Percentiles rank a stretch among this genome's conserved stretches.
phyloP scores from a whole-genome alignment of 2,113 vertebrate species.

The Edolisoma coerulescens region DNA sequence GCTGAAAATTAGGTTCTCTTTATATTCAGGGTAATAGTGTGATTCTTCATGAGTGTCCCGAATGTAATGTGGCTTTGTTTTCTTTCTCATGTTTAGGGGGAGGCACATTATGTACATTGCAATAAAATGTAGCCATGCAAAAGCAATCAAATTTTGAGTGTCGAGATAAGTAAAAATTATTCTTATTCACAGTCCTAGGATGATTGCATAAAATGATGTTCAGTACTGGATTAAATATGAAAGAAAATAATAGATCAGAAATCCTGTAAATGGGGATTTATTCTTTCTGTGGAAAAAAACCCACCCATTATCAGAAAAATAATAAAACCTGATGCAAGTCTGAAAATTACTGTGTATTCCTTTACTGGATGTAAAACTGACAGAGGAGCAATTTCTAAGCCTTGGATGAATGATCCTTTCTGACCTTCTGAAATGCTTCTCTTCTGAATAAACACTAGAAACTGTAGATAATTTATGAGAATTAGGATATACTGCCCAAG shows the following conservation, averaged over 20 bases:
- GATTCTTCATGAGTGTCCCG: neutral
- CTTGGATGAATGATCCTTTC: neutral
- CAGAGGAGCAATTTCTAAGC: neutral
- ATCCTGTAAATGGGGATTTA: neutral
- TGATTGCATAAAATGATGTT: neutral
- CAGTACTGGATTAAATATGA: neutral
- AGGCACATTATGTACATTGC: neutral
- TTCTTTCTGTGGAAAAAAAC: neutral
- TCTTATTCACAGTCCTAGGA: neutral
- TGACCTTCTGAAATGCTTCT: slow-evolving; percentile 1
- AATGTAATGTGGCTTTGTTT: neutral
- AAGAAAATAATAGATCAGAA: neutral
- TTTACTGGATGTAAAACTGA: neutral
- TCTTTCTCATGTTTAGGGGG: neutral
- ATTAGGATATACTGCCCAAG: neutral
- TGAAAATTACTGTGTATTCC: neutral
- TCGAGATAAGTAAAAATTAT: neutral
- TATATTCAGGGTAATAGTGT: neutral
- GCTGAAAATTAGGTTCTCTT: neutral
- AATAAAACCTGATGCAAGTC: neutral
- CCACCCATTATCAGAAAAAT: neutral
- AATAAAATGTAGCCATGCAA: neutral
- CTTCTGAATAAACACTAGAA: slow-evolving; percentile 21
- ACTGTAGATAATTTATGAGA: slow-evolving; percentile 4
- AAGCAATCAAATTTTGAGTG: neutral